Evolutionary conservation across 1,140 invertebrate species (phyloP), one percentile per base, ranked within the genome.

Genomic region (Holotrichia oblita): DNA sequence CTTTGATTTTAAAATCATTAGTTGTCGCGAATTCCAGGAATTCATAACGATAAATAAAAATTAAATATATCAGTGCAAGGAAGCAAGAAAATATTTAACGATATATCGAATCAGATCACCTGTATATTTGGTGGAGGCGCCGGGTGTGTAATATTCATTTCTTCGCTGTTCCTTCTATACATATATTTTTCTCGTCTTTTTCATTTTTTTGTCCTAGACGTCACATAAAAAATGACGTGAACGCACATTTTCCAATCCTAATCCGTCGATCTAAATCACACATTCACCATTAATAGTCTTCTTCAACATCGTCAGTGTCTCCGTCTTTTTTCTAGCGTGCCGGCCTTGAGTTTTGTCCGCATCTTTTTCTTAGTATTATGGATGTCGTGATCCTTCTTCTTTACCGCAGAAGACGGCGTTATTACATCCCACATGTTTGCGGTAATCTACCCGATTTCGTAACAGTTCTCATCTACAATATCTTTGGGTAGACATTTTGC

Each of bases 371-470:
- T 17, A 3, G 14, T 17, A 55, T 55, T 55, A 55, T 55, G 48
- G 48, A 55, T n/a, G 48, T 55, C 14, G 48, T 55, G 14, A 55
- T 55, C 48, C 14, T 17, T 55, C 48, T 55, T 55, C 48, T 17
- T 55, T 55, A 55, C 14, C 48, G 14, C 14, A n/a, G 12, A n/a
- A 55, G 4, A 17, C 48, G 48, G 14, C 14, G 48, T 55, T 55
- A 55, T 55, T 55, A 55, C 48, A 55, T 17, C 48, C 14, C 48
- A 55, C 48, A 55, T 55, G 48, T 55, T 12, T 17, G 48, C 48
- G 14, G 14, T 55, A 55, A 55, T 55, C 48, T 55, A 17, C 17
- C 48, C 48, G 48, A n/a, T 55, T 55, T n/a, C 48, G 48, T 55
- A 14, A 17, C 48, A 34, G 27, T 34, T 34, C 27, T 34, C 27